Base-by-base conservation (phyloP, 2,888 invertebrate species). In the Asteroscopus sphinx region DNA sequence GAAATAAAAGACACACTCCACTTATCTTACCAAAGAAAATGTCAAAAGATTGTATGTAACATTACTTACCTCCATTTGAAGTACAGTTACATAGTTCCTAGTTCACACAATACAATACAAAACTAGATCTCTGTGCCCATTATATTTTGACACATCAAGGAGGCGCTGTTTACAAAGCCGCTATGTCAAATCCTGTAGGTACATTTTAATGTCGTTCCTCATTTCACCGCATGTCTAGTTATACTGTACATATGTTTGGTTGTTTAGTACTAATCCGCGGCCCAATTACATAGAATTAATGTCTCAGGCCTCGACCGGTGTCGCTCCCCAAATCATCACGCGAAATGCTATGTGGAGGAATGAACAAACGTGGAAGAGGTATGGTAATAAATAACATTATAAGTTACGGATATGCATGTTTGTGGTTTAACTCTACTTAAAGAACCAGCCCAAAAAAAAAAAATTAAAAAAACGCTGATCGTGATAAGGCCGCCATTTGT, bases 241-340 rank as follows among this genome's bases (percentile, higher is more conserved):
- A n/a, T 21, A 1, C 32, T 51, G 35, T 68, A 2, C 33, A n/a
- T 15, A 42, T 17, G 42, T 63, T 58, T 60, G 55, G 33, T 56
- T 47, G 28, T 70, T 6, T 42, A 44, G 60, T 63, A 57, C 60
- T 78, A 76, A 78, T 81, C 68, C 75, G 15, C 11, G 52, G 44
- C 56, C 71, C 73, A 83, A 87, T 86, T 85, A 82, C 75, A 79
- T 77, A 64, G 77, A 83, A 86, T 86, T 83, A 82, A 71, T 30
- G 69, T 68, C 75, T 68, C 52, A 58, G 70, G 41, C 42, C 47
- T 48, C 51, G 59, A 66, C 44, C 54, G 26, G 41, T 58, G 66
- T 67, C 63, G 76, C 71, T 70, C 74, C 69, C 68, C 73, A 63
- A 78, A 80, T 75, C 75, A 79, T 82, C 82, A 81, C 79, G 81